Base-by-base conservation (phyloP, 2,888 invertebrate genomes). In the Lepas anatifera region DNA sequence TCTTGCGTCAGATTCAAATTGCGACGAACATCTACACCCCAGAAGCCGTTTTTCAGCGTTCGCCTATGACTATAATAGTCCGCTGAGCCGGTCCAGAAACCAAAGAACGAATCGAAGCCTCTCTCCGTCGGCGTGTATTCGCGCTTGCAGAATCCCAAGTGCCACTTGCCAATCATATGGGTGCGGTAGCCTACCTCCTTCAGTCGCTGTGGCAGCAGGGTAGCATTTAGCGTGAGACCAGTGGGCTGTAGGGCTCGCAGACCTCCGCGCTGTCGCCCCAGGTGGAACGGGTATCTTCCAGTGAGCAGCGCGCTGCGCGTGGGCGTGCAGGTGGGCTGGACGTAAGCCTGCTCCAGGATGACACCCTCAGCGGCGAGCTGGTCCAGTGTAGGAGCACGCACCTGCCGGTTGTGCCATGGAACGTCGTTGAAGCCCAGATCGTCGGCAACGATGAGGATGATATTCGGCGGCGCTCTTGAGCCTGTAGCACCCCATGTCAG, bases 11-110 rank as follows among this genome's bases (percentile, higher is more conserved):
- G 77, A 85, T 91, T 81, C 94, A 92, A 79, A 95, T 95, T 37
- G 92, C 92, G 79, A 88, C 90, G 0, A 95, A 95, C 0, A 89
- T 88, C 89, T 92, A 93, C 77, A 86, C 92, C 0, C 95, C 95
- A 86, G 87, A 79, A 81, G 89, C 89, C 73, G 89, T 25, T 25
- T 8, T 76, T 77, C 37, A 41, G 70, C 18, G n/a, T 22, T 18
- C 32, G 63, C 0, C 89, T 89, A 77, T 96, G 95, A 78, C 93
- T 92, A 77, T 86, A 92, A 81, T 95, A 92, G 79, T 95, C 95
- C 41, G 92, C 92, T 78, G 89, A 89, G 0, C 95, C 95, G 0
- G 89, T 88, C 89, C 92, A 93, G 77, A 86, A 92, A 0, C 95
- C 95, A 85, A 87, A 79, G 81, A 89, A 89, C 72, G 89, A 85